Base-by-base conservation (phyloP, 2,888 invertebrate species). In the Drosophila fulvimacula region DNA sequence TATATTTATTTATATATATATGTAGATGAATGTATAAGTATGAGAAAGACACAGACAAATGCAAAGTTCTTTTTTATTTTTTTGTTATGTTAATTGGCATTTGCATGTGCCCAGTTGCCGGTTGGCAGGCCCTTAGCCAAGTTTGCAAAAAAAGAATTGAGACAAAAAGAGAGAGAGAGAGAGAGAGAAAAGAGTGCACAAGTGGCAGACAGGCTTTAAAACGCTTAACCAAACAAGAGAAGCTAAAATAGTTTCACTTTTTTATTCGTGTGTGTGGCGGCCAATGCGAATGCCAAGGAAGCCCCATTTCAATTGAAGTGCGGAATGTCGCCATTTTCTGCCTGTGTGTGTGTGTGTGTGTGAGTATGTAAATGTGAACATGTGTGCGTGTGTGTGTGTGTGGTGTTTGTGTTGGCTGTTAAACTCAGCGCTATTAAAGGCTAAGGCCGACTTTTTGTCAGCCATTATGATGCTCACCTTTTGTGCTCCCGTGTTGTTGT, bases 391-490 rank as follows among this genome's bases (percentile, higher is more conserved):
- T 38, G 59, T 30, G 36, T 56, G 46, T 30, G 32, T 44, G 41
- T 53, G 56, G 32, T 88, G 86, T 82, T 85, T 83, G 83, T 88
- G 88, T 83, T 83, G 84, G 77, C 87, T 83, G 84, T 87, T 85
- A 87, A 85, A 87, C 87, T 85, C 89, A 73, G 75, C 81, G 77
- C 84, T 86, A 85, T 85, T 88, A 85, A 85, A 85, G 84, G 89
- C 84, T 87, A 85, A 85, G 84, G 84, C 89, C 89, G 87, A 85
- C 85, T 85, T 89, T 85, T 84, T 89, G 87, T 89, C 82, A 87
- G 87, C 89, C 89, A 85, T 85, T 85, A 89, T 89, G 82, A 87
- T 89, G 81, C 65, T 58, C 83, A 88, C 86, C 83, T 84, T 86
- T 83, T 88, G 86, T 82, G 71, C 73, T 74, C 57, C 30, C 38